Percentiles rank a stretch among this genome's conserved stretches.
Conservation (phyloP, 1,140 invertebrate species). For the Schmidtea mediterranea region DNA sequence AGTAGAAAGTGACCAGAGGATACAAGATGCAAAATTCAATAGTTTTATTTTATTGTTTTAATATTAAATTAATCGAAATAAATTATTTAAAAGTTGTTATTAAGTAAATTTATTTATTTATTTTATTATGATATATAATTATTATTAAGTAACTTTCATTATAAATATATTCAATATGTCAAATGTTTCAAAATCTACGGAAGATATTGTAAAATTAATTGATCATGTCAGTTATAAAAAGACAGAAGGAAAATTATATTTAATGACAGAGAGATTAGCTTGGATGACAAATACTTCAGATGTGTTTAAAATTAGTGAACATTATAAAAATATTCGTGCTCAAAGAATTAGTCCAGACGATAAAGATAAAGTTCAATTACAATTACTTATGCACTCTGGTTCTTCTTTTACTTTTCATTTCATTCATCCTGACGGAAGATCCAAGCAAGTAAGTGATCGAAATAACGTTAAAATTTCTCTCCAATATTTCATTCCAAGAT, state of each 20-base stretch:
- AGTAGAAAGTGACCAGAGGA: too few relatives aligned
- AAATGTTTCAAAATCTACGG: conserved; percentile 17
- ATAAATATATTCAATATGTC: too few relatives aligned
- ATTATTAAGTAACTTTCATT: too few relatives aligned
- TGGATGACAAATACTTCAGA: conserved; percentile 74
- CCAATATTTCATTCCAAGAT: conserved; percentile 68
- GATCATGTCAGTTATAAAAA: conserved; percentile 75
- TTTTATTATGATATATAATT: too few relatives aligned
- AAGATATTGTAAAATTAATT: conserved; percentile 72
- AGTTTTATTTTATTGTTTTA: too few relatives aligned
- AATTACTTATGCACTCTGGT: conserved; percentile 73
- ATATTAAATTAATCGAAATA: too few relatives aligned
- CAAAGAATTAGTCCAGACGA: conserved; percentile 95
- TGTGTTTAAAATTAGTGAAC: conserved; percentile 61
- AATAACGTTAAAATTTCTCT: conserved; percentile 74
- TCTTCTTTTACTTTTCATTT: conserved; percentile 90
- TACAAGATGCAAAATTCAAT: too few relatives aligned
- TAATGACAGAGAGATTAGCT: conserved; percentile 72
- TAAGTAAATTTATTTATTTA: too few relatives aligned
- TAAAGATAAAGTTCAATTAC: conserved; percentile 92
- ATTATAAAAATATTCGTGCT: conserved; percentile 81
- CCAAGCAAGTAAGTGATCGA: conserved; percentile 56
- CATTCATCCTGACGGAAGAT: conserved; percentile 51
- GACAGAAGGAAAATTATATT: conserved; percentile 69
- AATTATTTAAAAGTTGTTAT: too few relatives aligned